Percentiles rank a stretch among this genome's conserved stretches.
Conservation (phyloP, 2,113 vertebrate genomes). For the Rana temporaria region DNA sequence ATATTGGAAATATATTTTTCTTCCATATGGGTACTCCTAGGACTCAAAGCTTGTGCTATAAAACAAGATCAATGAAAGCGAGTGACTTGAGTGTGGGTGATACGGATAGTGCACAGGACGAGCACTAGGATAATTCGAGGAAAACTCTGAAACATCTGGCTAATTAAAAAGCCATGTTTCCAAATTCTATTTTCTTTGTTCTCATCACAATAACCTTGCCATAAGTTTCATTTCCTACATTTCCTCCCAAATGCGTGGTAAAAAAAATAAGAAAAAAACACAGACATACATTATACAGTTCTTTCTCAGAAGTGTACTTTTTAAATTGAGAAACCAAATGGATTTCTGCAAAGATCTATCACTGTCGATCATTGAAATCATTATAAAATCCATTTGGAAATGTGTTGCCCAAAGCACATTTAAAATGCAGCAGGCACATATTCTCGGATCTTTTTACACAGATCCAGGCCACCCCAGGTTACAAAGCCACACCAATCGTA, state of each 20-base stretch:
- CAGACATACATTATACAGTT: constrained; percentile 34
- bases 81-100: constrained; percentile 42
- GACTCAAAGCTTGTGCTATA: constrained; percentile 30
- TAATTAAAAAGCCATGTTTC: constrained; percentile 54
- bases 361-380: constrained; percentile 1
- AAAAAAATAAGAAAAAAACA: constrained; percentile 1
- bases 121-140: constrained; percentile 25
- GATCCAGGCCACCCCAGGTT: too few relatives aligned
- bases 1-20: too few relatives aligned
- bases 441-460: too few relatives aligned
- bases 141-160: constrained; percentile 51
- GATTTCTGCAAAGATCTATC: not conserved
- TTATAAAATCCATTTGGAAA: not conserved
- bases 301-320: not conserved
- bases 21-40: too few relatives aligned
- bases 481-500: too few relatives aligned
- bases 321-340: constrained; percentile 20
- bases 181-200: constrained; percentile 47
- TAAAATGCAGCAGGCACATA: too few relatives aligned
- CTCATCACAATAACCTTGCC: constrained; percentile 53
- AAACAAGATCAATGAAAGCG: constrained; percentile 31
- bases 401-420: not conserved
- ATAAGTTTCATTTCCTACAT: constrained; percentile 53
- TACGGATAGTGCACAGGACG: constrained; percentile 53
- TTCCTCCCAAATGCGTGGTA: constrained; percentile 44